These are phyloP conservation scores for Zoroaster sp. DNA, from an alignment of 53 echinoderm and acorn worm genomes.

Conservation along the genomic window DNA sequence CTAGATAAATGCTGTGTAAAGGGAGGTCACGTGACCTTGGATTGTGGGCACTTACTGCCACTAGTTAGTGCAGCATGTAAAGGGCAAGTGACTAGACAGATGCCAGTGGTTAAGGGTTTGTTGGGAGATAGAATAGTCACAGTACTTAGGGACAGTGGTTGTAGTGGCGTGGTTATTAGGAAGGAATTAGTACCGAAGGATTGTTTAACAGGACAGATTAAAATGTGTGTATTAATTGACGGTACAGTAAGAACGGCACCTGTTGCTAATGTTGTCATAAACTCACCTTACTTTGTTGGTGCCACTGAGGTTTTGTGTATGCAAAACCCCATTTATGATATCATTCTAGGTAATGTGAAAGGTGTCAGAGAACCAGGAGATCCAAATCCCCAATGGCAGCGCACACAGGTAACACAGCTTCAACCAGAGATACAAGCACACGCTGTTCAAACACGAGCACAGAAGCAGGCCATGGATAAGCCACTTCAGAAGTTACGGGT, in stretches of 20 bases:
- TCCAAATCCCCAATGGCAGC: background rate
- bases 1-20: background rate
- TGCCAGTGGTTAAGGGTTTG: background rate
- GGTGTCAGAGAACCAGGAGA: background rate
- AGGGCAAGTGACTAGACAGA: background rate
- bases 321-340: slow-evolving; percentile 34
- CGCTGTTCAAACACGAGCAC: slow-evolving; percentile 56
- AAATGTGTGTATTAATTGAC: slow-evolving; percentile 28
- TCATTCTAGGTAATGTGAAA: background rate
- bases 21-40: background rate
- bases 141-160: slow-evolving; percentile 60
- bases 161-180: slow-evolving; percentile 58
- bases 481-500: background rate
- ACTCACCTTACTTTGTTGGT: slow-evolving; percentile 45
- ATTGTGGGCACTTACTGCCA: background rate
- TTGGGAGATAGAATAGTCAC: background rate
- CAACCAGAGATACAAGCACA: background rate
- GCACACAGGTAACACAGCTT: background rate
- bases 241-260: slow-evolving; percentile 43
- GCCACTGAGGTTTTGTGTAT: slow-evolving; percentile 35
- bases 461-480: background rate
- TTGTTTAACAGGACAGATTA: background rate
- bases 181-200: background rate
- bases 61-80: background rate
- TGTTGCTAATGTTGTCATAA: background rate